A percentile compares a stretch with the other conserved stretches of the same genome.
These are phyloP conservation scores for Hemiscyllium ocellatum DNA, from an alignment of 2,113 vertebrate species.

Conservation along the genomic window DNA sequence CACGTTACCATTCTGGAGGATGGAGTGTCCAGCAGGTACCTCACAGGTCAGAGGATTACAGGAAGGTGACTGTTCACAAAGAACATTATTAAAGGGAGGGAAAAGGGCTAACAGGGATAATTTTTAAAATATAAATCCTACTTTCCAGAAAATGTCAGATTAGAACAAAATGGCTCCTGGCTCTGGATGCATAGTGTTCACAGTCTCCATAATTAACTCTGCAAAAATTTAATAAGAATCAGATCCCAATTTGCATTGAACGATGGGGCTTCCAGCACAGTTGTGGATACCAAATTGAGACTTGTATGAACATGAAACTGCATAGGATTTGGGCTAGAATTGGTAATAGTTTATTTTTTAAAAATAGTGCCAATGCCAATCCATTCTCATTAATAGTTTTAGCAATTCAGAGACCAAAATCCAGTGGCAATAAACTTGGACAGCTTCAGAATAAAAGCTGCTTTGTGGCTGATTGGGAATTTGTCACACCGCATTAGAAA, in stretches of 20 bases:
- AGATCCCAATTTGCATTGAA: background rate
- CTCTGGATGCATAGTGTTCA: background rate
- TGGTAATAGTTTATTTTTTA: background rate
- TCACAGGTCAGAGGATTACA: background rate
- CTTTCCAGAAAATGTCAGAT: too few relatives aligned
- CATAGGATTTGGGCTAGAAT: background rate
- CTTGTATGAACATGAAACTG: background rate
- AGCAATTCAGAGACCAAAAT: background rate
- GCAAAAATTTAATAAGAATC: too few relatives aligned
- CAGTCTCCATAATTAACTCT: background rate
- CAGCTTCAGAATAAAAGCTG: too few relatives aligned
- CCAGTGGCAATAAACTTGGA: too few relatives aligned
- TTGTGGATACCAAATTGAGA: background rate
- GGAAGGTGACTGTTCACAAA: background rate
- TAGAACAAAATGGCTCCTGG: background rate
- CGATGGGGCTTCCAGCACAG: background rate
- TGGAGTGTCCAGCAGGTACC: too few relatives aligned
- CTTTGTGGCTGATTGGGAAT: too few relatives aligned
- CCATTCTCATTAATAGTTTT: background rate
- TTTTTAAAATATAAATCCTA: too few relatives aligned
- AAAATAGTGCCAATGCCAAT: background rate
- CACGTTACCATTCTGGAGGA: background rate
- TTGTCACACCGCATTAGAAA: too few relatives aligned
- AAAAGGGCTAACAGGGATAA: too few relatives aligned
- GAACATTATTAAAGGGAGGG: background rate